A percentile compares a stretch with the other conserved stretches of the same genome.
Conservation (phyloP, 2,113 vertebrate species). For the Istiophorus platypterus region DNA sequence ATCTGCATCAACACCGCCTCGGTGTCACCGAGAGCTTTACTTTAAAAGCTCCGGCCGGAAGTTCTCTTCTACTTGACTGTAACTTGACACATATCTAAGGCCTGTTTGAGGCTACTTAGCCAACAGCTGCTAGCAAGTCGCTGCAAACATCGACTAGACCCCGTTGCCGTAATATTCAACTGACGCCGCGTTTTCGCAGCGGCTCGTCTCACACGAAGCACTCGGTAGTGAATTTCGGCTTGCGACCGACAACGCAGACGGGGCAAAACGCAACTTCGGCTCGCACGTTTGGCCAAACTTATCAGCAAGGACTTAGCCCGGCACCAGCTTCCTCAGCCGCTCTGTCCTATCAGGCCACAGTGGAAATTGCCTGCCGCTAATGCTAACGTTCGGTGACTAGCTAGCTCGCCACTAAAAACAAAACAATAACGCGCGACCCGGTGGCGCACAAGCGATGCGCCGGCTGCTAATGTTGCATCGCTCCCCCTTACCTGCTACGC, state of each 20-base stretch:
- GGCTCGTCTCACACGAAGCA: background rate
- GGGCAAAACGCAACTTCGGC: conserved; percentile 21
- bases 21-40: conserved; percentile 6
- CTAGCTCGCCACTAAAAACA: conserved; percentile 7
- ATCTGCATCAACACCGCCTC: background rate
- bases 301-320: conserved; percentile 36
- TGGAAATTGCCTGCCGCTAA: conserved; percentile 48
- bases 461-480: background rate
- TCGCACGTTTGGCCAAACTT: conserved; percentile 58
- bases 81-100: conserved; percentile 34
- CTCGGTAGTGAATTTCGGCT: background rate
- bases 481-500: conserved; percentile 68
- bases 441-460: too few relatives aligned
- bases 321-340: conserved; percentile 42
- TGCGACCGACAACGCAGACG: background rate
- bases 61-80: rapidly evolving
- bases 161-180: background rate
- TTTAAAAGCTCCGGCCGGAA: conserved; percentile 40
- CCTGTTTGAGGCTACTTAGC: conserved; percentile 56
- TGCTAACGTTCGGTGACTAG: conserved; percentile 56
- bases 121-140: conserved; percentile 50
- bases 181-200: background rate
- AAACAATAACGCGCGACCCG: conserved; percentile 1
- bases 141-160: conserved; percentile 36
- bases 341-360: conserved; percentile 58